Conservation (phyloP, 2,797 vertebrate genomes). For the Schizopygopsis pylzovi region DNA sequence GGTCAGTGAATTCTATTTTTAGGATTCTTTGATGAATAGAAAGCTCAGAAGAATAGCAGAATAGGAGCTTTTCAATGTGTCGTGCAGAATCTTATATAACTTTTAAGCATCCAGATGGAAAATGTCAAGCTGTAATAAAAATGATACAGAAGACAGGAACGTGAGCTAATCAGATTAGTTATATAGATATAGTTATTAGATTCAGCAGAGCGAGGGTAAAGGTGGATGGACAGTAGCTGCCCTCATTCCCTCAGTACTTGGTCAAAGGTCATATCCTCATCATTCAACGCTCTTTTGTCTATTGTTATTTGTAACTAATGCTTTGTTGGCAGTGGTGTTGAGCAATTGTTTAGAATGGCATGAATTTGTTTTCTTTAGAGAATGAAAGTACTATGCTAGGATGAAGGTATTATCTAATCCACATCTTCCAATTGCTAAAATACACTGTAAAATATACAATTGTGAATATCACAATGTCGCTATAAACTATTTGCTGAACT, state of each 20-base stretch:
- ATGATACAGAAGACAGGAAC: not conserved
- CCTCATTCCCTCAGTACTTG: slow-evolving; percentile 43
- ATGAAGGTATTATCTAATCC: not conserved
- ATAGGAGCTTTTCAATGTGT: not conserved
- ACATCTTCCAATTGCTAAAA: not conserved
- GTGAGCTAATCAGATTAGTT: slow-evolving; percentile 10
- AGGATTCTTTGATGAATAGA: not conserved
- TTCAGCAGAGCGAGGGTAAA: slow-evolving; percentile 11
- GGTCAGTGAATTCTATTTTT: not conserved
- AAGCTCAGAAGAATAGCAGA: not conserved
- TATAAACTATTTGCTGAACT: not conserved
- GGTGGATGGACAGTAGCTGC: slow-evolving; percentile 45
- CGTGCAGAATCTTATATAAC: not conserved
- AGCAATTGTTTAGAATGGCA: slow-evolving; percentile 27
- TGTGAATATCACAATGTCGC: not conserved
- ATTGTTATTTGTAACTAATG: slow-evolving; percentile 52
- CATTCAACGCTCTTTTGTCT: slow-evolving; percentile 54
- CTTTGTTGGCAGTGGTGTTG: slow-evolving; percentile 27
- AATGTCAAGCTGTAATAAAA: slow-evolving; percentile 1
- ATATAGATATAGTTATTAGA: not conserved
- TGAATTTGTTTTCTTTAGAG: slow-evolving; percentile 10
- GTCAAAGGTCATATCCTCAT: slow-evolving; percentile 58
- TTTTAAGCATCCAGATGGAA: not conserved
- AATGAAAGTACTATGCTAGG: not conserved
- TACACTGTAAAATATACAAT: not conserved